Base-by-base conservation (phyloP, 2,797 vertebrate species). In the Crenuchus spilurus region DNA sequence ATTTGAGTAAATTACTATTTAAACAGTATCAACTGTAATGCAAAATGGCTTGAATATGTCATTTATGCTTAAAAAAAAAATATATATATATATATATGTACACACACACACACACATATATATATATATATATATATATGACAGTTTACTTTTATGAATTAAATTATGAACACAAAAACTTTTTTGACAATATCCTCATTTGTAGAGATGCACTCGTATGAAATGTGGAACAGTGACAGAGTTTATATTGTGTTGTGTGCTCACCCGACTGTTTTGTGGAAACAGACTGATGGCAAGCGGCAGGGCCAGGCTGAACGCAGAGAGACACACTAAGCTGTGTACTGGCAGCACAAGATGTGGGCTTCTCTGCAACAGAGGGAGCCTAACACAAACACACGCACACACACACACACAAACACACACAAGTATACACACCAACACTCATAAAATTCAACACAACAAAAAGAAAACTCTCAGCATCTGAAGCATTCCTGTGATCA, bases 201-300 rank as follows among this genome's bases (percentile, higher is more conserved):
- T n/a, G n/a, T n/a, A n/a, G n/a, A n/a, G n/a, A n/a, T n/a, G n/a
- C 30, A 18, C 48, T n/a, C 31, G 16, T 48, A 6, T 87, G 33
- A 6, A 7, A 51, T 24, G 22, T 16, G 8, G 5, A 16, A 46
- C 20, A 20, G n/a, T 51, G 2, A 16, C 3, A 46, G n/a, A 11
- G 37, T 26, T 52, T 63, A 13, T 24, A 42, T 3, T 6, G 18
- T 46, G 14, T 26, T 3, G 18, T 63, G 61, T 26, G 10, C 66
- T 88, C 80, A 97, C 96, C 96, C 97, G 93, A 0, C 95, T 96
- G 92, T 96, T 96, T 91, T 99, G 96, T 0, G 95, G 96, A 82
- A 98, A 98, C 86, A 98, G 94, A 80, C 95, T 96, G 94, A 97
- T 98, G 91, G 96, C 96, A 79, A 97, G 87, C 0, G 95, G 96